Conservation (phyloP, 2,797 vertebrate genomes). For the Petrocephalus schoutedeni region DNA sequence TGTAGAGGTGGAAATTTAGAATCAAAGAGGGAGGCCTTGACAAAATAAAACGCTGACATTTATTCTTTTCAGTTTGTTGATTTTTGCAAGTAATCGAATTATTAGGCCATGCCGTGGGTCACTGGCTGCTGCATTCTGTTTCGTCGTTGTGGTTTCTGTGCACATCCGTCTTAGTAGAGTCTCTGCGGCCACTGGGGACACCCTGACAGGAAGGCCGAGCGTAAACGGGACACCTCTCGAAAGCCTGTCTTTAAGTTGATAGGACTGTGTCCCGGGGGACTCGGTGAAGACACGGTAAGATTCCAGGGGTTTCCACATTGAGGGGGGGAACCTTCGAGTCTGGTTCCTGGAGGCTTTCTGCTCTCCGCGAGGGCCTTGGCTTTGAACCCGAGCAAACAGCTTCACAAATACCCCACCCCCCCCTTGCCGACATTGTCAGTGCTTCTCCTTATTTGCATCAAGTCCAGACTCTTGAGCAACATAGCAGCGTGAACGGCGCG, state of each 20-base stretch:
- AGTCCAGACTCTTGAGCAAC: slow-evolving; percentile 20
- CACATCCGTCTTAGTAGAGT: not conserved
- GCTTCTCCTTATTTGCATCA: slow-evolving; percentile 18
- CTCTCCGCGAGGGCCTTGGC: not conserved
- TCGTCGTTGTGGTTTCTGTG: not conserved
- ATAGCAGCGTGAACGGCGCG: not conserved
- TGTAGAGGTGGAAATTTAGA: not conserved
- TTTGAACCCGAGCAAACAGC: slow-evolving; percentile 4
- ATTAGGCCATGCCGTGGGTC: not conserved
- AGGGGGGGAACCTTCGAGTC: not conserved
- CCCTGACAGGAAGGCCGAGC: not conserved
- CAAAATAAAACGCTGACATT: not conserved
- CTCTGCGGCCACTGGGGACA: not conserved
- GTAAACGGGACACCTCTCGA: not conserved
- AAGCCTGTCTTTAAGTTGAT: not conserved
- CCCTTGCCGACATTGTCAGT: slow-evolving; percentile 3
- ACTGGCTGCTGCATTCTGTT: not conserved
- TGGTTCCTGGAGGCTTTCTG: not conserved
- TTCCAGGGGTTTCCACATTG: not conserved
- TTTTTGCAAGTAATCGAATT: not conserved
- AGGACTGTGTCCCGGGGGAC: not conserved
- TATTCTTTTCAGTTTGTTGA: not conserved
- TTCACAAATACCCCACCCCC: slow-evolving; percentile 10
- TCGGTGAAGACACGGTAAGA: not conserved
- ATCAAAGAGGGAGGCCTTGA: not conserved